Base-by-base conservation (phyloP, 35 echinoderm and acorn worm species). In the Patiria miniata region DNA sequence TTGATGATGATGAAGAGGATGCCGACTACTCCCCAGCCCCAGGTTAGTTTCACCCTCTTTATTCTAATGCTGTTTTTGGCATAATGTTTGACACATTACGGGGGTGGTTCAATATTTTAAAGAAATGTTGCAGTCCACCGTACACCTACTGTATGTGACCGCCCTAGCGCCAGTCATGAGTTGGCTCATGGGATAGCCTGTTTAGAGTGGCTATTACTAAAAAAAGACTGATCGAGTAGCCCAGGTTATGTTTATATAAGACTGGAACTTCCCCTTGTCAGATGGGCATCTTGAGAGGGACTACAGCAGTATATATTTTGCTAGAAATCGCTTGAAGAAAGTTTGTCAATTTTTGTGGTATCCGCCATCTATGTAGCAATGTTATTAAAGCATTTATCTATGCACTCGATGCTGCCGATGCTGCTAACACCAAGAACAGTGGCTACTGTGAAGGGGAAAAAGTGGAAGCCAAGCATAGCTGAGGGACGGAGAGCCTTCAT, bases 401-500 rank as follows among this genome's bases (percentile, higher is more conserved):
- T 65, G 14, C 60, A 65, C 60, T 23, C 60, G 0, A 65, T 65
- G 60, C 0, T 65, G 12, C 60, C 60, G 2, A 65, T 65, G 60
- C 60, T 65, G 8, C 60, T 65, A 3, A 4, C 60, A 65, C 60
- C 60, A 65, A 65, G n/a, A 65, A 21, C 60, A 65, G n/a, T 22
- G 60, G 14, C 60, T 7, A 65, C n/a, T 21, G 7, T 8, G n/a
- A 65, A 65, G 60, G 60, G 12, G 60, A 65, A 65, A 65, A 65
- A 19, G 60, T 65, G 60, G 60, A 65, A 65, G 60, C n/a, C 60
- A 32, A 65, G 60, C 14, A 65, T 22, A 19, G 60, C 14, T 3
- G 60, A 65, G 60, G 60, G 60, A 65, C 2, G 60, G 60, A 65
- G 60, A 65, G 60, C 60, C 60, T 65, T 65, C 60, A 65, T 65